These are phyloP conservation scores for Bicyclus anynana DNA, from an alignment of 1,140 invertebrate genomes.

Conservation along the genomic window DNA sequence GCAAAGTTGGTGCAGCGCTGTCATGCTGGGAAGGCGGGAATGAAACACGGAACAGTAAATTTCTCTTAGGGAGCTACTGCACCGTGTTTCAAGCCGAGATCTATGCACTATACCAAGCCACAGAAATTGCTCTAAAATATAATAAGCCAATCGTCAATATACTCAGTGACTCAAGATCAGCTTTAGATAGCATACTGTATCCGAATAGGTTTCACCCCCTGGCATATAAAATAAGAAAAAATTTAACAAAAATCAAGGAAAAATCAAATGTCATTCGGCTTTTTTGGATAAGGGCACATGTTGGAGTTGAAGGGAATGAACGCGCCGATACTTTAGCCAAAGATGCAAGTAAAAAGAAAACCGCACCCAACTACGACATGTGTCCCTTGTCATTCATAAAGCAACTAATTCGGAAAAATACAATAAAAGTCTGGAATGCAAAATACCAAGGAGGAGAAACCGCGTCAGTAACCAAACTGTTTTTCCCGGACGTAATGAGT, in stretches of 20 bases:
- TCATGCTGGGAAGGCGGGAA: conserved; percentile 6
- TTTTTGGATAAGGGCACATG: neutral
- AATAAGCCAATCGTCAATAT: too few relatives aligned
- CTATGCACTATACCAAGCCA: neutral
- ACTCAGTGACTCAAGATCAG: too few relatives aligned
- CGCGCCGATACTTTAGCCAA: neutral
- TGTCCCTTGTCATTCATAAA: neutral
- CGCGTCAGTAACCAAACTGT: neutral
- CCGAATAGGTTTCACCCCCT: too few relatives aligned
- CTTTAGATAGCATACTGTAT: too few relatives aligned
- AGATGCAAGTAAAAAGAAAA: neutral
- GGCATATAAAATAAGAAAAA: too few relatives aligned
- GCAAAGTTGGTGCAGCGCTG: conserved; percentile 13
- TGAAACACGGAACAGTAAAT: conserved; percentile 1
- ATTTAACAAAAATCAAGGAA: neutral
- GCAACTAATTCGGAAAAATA: too few relatives aligned
- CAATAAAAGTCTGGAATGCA: too few relatives aligned
- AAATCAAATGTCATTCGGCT: neutral
- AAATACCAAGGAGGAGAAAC: too few relatives aligned
- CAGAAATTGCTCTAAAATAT: too few relatives aligned
- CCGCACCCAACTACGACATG: neutral
- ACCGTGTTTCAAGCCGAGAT: conserved; percentile 14
- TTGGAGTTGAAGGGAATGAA: neutral
- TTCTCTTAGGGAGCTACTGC: neutral
- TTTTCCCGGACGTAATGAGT: neutral